Conservation (phyloP, 2,797 vertebrate species). For the Borostomias antarcticus region DNA sequence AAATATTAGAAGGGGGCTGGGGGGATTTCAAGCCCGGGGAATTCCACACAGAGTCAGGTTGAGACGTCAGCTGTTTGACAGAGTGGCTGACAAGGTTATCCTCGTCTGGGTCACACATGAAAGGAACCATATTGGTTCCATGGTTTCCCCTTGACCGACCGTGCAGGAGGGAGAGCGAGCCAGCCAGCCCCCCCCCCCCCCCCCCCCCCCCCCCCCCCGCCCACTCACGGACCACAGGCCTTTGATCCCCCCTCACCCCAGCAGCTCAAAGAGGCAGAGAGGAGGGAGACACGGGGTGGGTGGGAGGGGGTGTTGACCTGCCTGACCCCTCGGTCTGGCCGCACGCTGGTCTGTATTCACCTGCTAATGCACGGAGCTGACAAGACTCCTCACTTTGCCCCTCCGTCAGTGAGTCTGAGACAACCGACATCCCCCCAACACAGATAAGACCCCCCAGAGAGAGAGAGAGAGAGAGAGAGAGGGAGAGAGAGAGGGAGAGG, state of each 20-base stretch:
- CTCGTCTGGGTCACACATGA: constrained; percentile 31
- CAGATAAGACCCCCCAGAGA: too few species aligned
- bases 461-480: too few species aligned
- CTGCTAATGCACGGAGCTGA: too few species aligned
- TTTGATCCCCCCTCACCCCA: not conserved
- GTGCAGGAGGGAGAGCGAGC: not conserved
- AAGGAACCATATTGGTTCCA: constrained; percentile 6
- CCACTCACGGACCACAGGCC: not conserved
- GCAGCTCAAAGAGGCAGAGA: not conserved
- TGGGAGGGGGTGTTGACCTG: too few species aligned
- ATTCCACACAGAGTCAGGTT: constrained; percentile 62
- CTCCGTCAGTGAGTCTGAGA: too few species aligned
- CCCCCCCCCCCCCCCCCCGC: not conserved
- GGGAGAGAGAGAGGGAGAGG: too few species aligned
- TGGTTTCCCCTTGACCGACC: constrained; percentile 39
- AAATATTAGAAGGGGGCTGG: not conserved
- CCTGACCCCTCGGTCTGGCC: too few species aligned
- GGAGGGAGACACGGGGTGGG: too few species aligned
- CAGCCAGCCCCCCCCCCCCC: too few species aligned
- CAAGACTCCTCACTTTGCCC: too few species aligned
- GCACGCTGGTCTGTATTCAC: too few species aligned
- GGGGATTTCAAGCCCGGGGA: constrained; percentile 52
- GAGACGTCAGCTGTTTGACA: constrained; percentile 51
- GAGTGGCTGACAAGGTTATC: constrained; percentile 52
- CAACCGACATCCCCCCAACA: too few species aligned